phyloP scores from a whole-genome alignment of 2,113 vertebrate species.

The Pipa parva region DNA sequence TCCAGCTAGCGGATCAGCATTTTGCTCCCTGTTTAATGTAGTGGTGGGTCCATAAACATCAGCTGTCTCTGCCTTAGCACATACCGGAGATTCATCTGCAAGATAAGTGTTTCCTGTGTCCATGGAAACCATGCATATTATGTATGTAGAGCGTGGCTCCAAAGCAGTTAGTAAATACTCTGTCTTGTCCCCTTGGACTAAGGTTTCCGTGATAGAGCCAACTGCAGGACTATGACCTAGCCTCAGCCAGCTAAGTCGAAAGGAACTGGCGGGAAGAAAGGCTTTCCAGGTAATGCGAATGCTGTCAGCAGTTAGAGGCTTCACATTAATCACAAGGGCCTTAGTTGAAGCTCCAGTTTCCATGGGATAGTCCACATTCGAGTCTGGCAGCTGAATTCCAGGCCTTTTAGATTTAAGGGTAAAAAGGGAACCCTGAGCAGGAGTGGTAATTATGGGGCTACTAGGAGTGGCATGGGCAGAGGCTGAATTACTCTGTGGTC shows the following conservation, averaged over 20 bases:
- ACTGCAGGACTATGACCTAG: constrained; percentile 74
- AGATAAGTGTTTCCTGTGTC: constrained; percentile 64
- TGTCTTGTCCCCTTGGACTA: constrained; percentile 81
- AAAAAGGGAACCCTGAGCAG: constrained; percentile 83
- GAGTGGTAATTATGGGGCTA: constrained; percentile 59
- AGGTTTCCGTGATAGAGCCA: constrained; percentile 86
- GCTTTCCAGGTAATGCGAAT: constrained; percentile 85
- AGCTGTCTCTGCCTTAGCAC: constrained; percentile 82
- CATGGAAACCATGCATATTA: constrained; percentile 86
- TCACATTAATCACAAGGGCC: constrained; percentile 79
- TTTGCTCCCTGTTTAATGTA: constrained; percentile 70
- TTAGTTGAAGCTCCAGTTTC: constrained; percentile 70
- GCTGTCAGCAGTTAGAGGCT: constrained; percentile 79
- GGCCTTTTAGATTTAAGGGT: constrained; percentile 81
- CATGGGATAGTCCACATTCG: constrained; percentile 76
- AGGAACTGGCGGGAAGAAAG: constrained; percentile 71
- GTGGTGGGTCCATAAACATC: constrained; percentile 58
- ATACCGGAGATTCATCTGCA: constrained; percentile 77
- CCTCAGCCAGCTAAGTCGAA: constrained; percentile 85
- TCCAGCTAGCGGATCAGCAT: constrained; percentile 58
- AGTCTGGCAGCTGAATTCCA: constrained; percentile 74
- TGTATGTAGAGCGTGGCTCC: constrained; percentile 81
- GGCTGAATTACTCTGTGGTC: constrained; percentile 32
- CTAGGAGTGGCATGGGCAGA: constrained; percentile 50
- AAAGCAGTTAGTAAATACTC: constrained; percentile 83